phyloP scores from a whole-genome alignment of 2,888 invertebrate species.

The Trissolcus japonicus region DNA sequence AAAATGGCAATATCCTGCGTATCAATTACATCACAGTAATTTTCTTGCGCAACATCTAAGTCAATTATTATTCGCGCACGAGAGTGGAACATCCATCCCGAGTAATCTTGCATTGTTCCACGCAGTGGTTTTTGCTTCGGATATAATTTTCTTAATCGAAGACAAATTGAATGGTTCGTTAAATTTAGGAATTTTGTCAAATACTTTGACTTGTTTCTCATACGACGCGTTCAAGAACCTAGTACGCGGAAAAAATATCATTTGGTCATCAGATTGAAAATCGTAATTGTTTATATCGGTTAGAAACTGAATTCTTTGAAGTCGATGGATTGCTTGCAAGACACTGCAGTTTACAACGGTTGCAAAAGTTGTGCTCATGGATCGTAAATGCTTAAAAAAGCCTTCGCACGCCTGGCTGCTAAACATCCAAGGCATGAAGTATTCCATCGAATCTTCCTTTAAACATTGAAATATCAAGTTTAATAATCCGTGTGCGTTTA shows the following conservation, averaged over 20 bases:
- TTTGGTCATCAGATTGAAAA: neutral
- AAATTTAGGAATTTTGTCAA: slow-evolving; percentile 1
- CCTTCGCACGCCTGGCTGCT: neutral
- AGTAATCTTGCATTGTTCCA: neutral
- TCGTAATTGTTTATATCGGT: neutral
- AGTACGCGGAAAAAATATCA: slow-evolving; percentile 11
- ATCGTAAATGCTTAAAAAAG: neutral
- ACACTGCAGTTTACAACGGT: neutral
- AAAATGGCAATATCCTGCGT: no score
- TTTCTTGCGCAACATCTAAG: no score
- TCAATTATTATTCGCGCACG: slow-evolving; percentile 5
- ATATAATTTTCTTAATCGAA: slow-evolving; percentile 8
- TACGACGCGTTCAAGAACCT: slow-evolving; percentile 14
- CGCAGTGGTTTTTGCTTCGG: slow-evolving; percentile 25
- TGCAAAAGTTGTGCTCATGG: neutral
- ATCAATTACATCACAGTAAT: no score
- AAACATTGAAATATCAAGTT: neutral
- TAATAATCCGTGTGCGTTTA: neutral
- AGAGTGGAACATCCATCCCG: slow-evolving; percentile 9
- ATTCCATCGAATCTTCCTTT: neutral
- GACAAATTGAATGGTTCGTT: neutral
- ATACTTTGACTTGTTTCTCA: slow-evolving; percentile 7
- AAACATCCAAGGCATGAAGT: neutral
- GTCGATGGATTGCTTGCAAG: neutral
- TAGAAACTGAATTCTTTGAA: neutral